Conservation (phyloP, 2,113 vertebrate genomes). For the Austrofundulus limnaeus region DNA sequence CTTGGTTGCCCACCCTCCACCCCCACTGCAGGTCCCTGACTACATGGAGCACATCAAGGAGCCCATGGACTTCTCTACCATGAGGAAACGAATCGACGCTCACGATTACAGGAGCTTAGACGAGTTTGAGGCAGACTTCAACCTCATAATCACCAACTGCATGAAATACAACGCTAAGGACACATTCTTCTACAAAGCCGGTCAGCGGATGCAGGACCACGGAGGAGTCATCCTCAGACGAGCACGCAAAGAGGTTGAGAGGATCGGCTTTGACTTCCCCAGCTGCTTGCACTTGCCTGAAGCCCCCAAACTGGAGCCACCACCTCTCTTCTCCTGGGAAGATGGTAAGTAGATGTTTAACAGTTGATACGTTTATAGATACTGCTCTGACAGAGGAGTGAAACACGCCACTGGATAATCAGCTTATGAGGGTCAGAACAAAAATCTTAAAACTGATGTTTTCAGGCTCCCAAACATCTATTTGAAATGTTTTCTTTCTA, state of each 20-base stretch:
- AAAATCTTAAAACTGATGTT: too few relatives aligned
- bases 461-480: too few relatives aligned
- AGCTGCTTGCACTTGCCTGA: slow-evolving; percentile 89
- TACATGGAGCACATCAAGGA: slow-evolving; percentile 93
- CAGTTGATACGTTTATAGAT: too few relatives aligned
- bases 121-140: slow-evolving; percentile 93
- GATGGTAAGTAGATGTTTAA: slow-evolving; percentile 86
- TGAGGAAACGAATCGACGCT: slow-evolving; percentile 87
- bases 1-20: not conserved
- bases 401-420: too few relatives aligned
- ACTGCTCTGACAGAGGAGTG: too few relatives aligned
- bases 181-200: slow-evolving; percentile 92
- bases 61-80: slow-evolving; percentile 97
- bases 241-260: slow-evolving; percentile 85
- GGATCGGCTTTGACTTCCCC: slow-evolving; percentile 89
- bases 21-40: slow-evolving; percentile 93
- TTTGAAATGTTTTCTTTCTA: too few relatives aligned
- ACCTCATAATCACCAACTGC: slow-evolving; percentile 94
- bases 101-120: slow-evolving; percentile 87
- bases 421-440: too few relatives aligned
- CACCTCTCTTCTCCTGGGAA: slow-evolving; percentile 89
- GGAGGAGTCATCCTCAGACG: slow-evolving; percentile 91
- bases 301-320: slow-evolving; percentile 82
- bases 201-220: slow-evolving; percentile 90
- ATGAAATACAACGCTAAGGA: slow-evolving; percentile 98